phyloP scores from a whole-genome alignment of 2,797 vertebrate genomes.

The Galago senegalensis region DNA sequence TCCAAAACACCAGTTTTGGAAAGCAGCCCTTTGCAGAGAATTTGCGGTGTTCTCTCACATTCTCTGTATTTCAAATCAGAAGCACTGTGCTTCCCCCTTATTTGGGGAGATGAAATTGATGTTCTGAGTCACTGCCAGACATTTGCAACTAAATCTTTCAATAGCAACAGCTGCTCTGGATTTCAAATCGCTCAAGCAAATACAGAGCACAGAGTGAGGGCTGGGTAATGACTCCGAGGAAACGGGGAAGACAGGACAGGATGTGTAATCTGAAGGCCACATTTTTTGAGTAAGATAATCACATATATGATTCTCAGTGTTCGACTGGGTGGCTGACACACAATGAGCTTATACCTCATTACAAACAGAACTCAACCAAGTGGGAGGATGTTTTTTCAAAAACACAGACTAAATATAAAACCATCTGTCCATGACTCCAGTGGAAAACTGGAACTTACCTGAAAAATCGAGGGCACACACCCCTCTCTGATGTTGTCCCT shows the following conservation, averaged over 20 bases:
- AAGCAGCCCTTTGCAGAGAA: conserved; percentile 25
- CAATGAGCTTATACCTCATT: not conserved
- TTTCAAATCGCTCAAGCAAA: conserved; percentile 58
- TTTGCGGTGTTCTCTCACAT: not conserved
- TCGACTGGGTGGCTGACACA: not conserved
- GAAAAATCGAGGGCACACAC: conserved; percentile 97
- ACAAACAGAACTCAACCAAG: conserved; percentile 13
- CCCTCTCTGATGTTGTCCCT: conserved; percentile 95
- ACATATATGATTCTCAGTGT: not conserved
- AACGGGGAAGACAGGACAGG: not conserved
- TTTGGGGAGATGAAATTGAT: conserved; percentile 56
- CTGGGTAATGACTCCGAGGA: conserved; percentile 31
- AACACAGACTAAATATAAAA: not conserved
- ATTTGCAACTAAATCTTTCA: conserved; percentile 51
- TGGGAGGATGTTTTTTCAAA: not conserved
- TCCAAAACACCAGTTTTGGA: not conserved
- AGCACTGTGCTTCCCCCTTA: not conserved
- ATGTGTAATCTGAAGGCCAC: not conserved
- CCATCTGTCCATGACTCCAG: not conserved
- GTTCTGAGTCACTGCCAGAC: conserved; percentile 59
- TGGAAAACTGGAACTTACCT: conserved; percentile 87
- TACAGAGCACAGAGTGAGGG: not conserved
- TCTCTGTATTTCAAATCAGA: conserved; percentile 47
- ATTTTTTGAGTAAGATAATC: not conserved
- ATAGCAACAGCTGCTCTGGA: conserved; percentile 60